Evolutionary conservation across 2,113 vertebrate species (phyloP).

Genomic region (Petrocephalus microphthalmus): DNA sequence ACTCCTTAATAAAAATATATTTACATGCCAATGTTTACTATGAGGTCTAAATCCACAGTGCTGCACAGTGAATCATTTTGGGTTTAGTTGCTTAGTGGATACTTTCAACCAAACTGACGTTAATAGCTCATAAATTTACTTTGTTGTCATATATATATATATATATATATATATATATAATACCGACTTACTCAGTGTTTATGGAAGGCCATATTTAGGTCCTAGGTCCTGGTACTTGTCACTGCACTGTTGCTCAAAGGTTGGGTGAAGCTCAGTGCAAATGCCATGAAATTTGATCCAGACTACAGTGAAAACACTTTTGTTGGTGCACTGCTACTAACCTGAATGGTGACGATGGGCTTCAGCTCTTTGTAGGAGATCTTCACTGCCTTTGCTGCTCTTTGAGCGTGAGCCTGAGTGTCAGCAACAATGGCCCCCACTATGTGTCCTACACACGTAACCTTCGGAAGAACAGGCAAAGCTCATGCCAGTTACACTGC

Average conservation of each 20-base stretch:
- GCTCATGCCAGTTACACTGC: neutral
- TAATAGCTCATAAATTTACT: too few relatives aligned
- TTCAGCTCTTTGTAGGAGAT: constrained; percentile 79
- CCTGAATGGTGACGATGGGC: constrained; percentile 84
- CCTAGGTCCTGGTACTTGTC: neutral
- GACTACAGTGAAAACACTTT: neutral
- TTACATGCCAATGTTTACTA: too few relatives aligned
- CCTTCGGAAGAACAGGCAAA: constrained; percentile 54
- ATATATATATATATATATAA: too few relatives aligned
- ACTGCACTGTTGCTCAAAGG: neutral
- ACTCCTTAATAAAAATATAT: too few relatives aligned
- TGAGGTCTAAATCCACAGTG: too few relatives aligned
- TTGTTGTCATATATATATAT: too few relatives aligned
- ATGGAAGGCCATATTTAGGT: neutral
- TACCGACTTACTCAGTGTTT: too few relatives aligned
- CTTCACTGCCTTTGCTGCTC: constrained; percentile 75
- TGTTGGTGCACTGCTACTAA: constrained; percentile 34
- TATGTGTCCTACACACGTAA: constrained; percentile 89
- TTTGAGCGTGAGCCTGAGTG: constrained; percentile 79
- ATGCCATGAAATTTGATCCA: neutral
- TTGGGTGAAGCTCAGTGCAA: neutral
- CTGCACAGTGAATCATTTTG: too few relatives aligned
- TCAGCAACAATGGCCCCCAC: constrained; percentile 84
- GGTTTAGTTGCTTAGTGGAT: too few relatives aligned
- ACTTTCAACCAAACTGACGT: too few relatives aligned